Conservation (phyloP, 1,140 invertebrate species). For the Nymphalis io region DNA sequence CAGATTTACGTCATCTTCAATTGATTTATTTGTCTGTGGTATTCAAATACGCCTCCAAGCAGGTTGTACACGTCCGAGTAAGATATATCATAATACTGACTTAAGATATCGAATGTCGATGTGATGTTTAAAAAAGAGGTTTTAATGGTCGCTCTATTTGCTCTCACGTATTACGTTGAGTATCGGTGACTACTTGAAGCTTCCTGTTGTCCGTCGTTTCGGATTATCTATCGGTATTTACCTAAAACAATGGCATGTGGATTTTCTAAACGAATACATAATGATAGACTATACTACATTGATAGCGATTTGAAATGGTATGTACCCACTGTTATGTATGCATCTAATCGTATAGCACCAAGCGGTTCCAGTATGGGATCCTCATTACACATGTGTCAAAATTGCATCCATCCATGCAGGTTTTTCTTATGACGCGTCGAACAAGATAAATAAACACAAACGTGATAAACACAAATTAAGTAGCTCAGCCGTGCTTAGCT, state of each 20-base stretch:
- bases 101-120: conserved; percentile 37
- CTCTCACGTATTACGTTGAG: conserved; percentile 27
- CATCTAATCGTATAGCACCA: too few relatives aligned
- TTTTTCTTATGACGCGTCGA: too few relatives aligned
- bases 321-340: too few relatives aligned
- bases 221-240: conserved; percentile 18
- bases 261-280: too few relatives aligned
- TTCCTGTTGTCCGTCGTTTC: conserved; percentile 33
- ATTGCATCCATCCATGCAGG: too few relatives aligned
- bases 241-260: background rate
- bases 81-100: conserved; percentile 24
- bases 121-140: conserved; percentile 31
- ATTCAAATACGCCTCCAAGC: conserved; percentile 18
- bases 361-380: too few relatives aligned
- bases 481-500: too few relatives aligned
- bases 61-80: conserved; percentile 20
- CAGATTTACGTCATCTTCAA: conserved; percentile 8
- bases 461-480: too few relatives aligned
- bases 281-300: too few relatives aligned
- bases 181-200: conserved; percentile 42
- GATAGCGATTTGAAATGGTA: too few relatives aligned
- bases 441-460: too few relatives aligned
- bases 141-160: conserved; percentile 36
- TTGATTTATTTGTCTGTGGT: conserved; percentile 14
- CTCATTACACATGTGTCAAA: too few relatives aligned